A percentile compares a stretch with the other conserved stretches of the same genome.
phyloP scores from a whole-genome alignment of 2,113 vertebrate species.

The Nothoprocta perdicaria region DNA sequence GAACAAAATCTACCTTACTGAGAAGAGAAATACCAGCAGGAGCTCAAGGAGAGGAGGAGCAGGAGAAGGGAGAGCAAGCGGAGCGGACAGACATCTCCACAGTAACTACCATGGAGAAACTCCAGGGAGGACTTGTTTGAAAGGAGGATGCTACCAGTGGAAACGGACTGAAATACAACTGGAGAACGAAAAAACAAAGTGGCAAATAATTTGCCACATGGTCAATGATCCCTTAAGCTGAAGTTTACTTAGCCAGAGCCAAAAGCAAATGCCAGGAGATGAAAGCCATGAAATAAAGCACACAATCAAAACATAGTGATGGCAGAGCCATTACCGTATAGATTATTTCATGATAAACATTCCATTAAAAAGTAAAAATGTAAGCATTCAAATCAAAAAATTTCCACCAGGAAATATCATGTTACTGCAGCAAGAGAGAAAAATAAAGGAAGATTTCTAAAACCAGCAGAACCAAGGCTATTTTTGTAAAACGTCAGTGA shows the following conservation, averaged over 20 bases:
- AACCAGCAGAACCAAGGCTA: neutral
- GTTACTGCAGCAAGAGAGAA: neutral
- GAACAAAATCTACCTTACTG: neutral
- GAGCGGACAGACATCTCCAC: conserved; percentile 54
- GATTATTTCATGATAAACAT: conserved; percentile 47
- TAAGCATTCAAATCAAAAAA: neutral
- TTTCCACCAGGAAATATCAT: neutral
- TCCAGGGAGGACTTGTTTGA: conserved; percentile 48
- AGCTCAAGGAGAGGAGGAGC: neutral
- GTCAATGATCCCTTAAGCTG: conserved; percentile 42
- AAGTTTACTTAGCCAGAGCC: conserved; percentile 52
- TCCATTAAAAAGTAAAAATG: neutral
- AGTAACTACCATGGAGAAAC: conserved; percentile 66
- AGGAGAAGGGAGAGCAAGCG: conserved; percentile 5
- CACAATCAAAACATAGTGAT: conserved; percentile 13
- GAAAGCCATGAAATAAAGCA: conserved; percentile 9
- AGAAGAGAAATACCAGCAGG: conserved; percentile 33
- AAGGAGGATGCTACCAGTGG: conserved; percentile 44
- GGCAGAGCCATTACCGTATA: neutral
- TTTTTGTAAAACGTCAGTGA: neutral
- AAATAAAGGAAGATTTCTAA: neutral
- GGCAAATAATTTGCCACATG: conserved; percentile 44
- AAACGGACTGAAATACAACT: conserved; percentile 21
- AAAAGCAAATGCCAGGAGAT: conserved; percentile 23
- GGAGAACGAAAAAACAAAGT: neutral